A percentile compares a stretch with the other conserved stretches of the same genome.
phyloP scores from a whole-genome alignment of 2,113 vertebrate genomes.

The Bos taurus region DNA sequence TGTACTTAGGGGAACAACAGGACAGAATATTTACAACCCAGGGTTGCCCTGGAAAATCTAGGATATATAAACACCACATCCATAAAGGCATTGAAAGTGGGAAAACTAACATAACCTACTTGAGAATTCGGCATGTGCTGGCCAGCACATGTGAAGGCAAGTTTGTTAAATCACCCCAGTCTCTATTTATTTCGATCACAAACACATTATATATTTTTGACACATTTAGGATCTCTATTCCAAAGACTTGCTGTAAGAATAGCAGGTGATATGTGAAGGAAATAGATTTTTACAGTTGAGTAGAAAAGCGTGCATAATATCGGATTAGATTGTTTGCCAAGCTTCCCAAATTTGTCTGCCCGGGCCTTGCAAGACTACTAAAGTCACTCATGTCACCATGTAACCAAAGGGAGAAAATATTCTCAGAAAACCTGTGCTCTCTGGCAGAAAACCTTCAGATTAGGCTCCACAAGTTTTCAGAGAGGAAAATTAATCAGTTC shows the following conservation, averaged over 20 bases:
- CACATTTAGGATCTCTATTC: constrained; percentile 46
- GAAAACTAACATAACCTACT: constrained; percentile 37
- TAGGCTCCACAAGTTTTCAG: not conserved
- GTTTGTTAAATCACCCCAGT: constrained; percentile 38
- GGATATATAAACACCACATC: constrained; percentile 45
- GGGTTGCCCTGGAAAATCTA: constrained; percentile 42
- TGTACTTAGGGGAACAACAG: constrained; percentile 42
- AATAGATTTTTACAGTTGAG: constrained; percentile 43
- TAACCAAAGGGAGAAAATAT: not conserved
- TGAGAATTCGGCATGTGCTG: constrained; percentile 25
- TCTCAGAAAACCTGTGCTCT: not conserved
- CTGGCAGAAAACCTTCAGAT: not conserved
- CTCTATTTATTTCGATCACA: constrained; percentile 51
- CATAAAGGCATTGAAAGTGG: constrained; percentile 11
- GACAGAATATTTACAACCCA: constrained; percentile 53
- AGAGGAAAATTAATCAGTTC: constrained; percentile 41
- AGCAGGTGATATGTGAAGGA: constrained; percentile 59
- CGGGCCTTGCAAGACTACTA: not conserved
- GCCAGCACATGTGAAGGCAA: constrained; percentile 18
- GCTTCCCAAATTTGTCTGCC: not conserved
- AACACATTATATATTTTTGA: constrained; percentile 43
- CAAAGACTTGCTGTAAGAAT: constrained; percentile 37
- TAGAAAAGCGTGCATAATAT: constrained; percentile 4
- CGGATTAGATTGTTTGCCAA: constrained; percentile 22
- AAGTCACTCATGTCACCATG: not conserved